A percentile compares a stretch with the other conserved stretches of the same genome.
These are phyloP conservation scores for Apodemus speciosus DNA, from an alignment of 2,113 vertebrate species.

Conservation along the genomic window DNA sequence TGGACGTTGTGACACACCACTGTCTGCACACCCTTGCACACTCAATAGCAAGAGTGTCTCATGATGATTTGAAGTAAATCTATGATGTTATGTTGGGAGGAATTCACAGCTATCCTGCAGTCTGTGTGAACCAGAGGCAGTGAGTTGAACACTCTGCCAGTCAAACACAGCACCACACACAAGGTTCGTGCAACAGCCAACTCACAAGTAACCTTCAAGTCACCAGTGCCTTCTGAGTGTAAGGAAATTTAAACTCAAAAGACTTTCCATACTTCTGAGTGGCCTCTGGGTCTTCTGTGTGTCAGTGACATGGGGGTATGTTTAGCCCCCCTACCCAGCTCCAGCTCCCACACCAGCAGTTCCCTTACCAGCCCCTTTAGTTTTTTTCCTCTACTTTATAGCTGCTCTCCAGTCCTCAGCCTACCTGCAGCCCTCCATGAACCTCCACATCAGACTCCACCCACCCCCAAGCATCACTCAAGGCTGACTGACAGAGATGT, in stretches of 20 bases:
- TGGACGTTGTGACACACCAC: background rate
- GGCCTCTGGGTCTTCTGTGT: background rate
- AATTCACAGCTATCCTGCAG: background rate
- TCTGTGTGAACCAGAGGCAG: background rate
- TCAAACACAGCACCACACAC: background rate
- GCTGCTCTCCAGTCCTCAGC: background rate
- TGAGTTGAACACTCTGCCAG: background rate
- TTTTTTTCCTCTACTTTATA: background rate
- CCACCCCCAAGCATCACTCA: background rate
- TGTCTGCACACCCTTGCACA: background rate
- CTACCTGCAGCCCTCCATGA: accelerated
- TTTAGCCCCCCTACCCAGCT: too few species aligned
- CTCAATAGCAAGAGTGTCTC: background rate
- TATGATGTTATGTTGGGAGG: background rate
- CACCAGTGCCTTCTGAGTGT: background rate
- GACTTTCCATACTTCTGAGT: background rate
- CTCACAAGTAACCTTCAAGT: background rate
- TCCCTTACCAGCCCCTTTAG: background rate
- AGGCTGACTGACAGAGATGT: background rate
- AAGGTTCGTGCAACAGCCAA: background rate
- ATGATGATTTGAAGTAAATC: background rate
- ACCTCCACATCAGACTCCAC: background rate
- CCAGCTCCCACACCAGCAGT: background rate
- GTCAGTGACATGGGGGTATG: accelerated
- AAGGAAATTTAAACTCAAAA: background rate